Conservation (phyloP, 2,888 invertebrate genomes). For the Leistus spinibarbis region DNA sequence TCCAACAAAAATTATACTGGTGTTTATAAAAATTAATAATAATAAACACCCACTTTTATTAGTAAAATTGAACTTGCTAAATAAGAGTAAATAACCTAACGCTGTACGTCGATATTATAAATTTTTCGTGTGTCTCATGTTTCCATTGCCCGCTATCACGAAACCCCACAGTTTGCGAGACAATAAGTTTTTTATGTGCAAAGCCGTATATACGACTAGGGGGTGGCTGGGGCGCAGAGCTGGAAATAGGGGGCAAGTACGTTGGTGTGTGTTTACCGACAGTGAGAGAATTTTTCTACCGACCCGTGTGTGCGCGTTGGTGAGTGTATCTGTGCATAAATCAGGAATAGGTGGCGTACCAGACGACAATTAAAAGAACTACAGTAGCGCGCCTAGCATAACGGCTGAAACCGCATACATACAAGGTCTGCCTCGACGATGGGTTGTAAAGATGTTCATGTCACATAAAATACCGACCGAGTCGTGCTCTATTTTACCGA, state of each 20-base stretch:
- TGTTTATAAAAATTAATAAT: no score
- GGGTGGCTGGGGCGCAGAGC: neutral
- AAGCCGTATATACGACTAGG: neutral
- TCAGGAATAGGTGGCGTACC: neutral
- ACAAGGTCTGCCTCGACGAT: neutral
- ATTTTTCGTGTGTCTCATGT: conserved; percentile 2
- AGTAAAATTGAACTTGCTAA: neutral
- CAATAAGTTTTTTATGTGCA: conserved; percentile 8
- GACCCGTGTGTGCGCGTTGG: neutral
- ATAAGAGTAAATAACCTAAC: neutral
- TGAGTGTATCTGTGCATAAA: neutral
- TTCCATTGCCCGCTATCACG: conserved; percentile 2
- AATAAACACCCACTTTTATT: no score
- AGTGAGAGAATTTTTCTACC: neutral
- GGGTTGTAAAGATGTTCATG: neutral
- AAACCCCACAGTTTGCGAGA: neutral
- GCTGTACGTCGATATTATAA: neutral
- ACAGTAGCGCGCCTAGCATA: neutral
- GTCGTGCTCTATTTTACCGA: neutral
- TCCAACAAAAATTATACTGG: no score
- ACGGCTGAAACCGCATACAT: neutral
- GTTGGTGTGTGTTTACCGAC: neutral
- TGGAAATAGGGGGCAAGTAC: neutral
- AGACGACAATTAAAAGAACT: neutral
- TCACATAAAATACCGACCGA: neutral